Conservation (phyloP, 1,140 invertebrate genomes). For the Drosophila pallidifrons region DNA sequence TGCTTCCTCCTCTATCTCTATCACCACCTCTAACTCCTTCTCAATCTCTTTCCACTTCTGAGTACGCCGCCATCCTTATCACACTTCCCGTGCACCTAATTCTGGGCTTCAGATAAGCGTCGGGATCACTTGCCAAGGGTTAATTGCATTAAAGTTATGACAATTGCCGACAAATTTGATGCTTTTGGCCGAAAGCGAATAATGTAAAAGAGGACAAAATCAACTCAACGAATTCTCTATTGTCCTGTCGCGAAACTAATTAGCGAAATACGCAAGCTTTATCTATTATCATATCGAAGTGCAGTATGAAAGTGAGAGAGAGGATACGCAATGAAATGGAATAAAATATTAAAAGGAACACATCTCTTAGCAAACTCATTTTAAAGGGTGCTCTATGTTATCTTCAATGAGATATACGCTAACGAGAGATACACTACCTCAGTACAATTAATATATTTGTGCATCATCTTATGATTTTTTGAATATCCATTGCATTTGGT, state of each 20-base stretch:
- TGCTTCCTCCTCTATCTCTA: background rate
- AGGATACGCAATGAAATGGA: background rate
- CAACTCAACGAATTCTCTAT: constrained; percentile 53
- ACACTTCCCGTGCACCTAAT: constrained; percentile 17
- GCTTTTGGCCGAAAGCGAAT: constrained; percentile 36
- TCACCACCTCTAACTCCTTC: background rate
- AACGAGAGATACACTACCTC: no score
- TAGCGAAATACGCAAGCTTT: constrained; percentile 46
- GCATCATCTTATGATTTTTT: no score
- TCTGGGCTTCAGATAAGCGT: constrained; percentile 55
- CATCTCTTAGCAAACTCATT: no score
- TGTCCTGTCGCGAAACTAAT: constrained; percentile 59
- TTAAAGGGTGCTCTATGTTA: no score
- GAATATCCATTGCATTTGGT: no score
- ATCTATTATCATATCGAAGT: constrained; percentile 2
- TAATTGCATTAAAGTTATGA: constrained; percentile 83
- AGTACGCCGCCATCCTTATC: constrained; percentile 15
- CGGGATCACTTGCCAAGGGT: constrained; percentile 66
- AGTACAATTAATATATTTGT: no score
- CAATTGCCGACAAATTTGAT: constrained; percentile 77
- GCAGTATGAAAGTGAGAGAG: background rate
- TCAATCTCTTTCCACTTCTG: constrained; percentile 1
- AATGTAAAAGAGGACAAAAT: constrained; percentile 50
- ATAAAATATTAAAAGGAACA: no score
- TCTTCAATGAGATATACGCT: no score